Base-by-base conservation (phyloP, 1,140 invertebrate species). In the Dreissena polymorpha region DNA sequence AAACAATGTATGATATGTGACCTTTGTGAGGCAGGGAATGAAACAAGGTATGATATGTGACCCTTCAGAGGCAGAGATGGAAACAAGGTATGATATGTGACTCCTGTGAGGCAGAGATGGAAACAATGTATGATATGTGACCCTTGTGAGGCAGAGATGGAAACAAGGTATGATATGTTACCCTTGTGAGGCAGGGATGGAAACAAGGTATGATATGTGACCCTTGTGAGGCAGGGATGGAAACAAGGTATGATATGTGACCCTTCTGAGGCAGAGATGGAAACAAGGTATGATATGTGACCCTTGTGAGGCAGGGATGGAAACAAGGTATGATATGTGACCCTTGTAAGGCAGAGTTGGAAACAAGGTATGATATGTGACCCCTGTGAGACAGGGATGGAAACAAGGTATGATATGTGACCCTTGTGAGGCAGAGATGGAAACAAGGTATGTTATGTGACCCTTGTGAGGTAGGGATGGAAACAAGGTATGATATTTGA, bases 1-100 rank as follows among this genome's bases (percentile, higher is more conserved):
- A 82, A 74, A 82, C 79, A 25, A 80, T 67, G n/a, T n/a, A n/a
- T n/a, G n/a, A n/a, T n/a, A 8, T 82, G 79, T 39, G 25, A 50
- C 3, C 25, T 23, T 14, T 82, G 79, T 74, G 70, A 21, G 13
- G 70, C 63, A 50, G 79, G 79, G 12, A 64, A 65, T 57, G 79
- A 82, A 74, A 82, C 79, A 25, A 80, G 78, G n/a, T n/a, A n/a
- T n/a, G n/a, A n/a, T n/a, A 8, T 82, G 79, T 39, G 25, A 50
- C 3, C 25, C 51, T 14, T 82, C 70, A 67, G 70, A 21, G 13
- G 70, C 63, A 50, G 79, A 70, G 12, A 64, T 74, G 70, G 79
- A 82, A 74, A 82, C 79, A 25, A 80, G 78, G n/a, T n/a, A n/a
- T n/a, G n/a, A n/a, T n/a, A 8, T 82, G 79, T 39, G 25, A 50